Evolutionary conservation across 2,888 invertebrate genomes (phyloP).

Genomic region (Pilophorus perplexus): DNA sequence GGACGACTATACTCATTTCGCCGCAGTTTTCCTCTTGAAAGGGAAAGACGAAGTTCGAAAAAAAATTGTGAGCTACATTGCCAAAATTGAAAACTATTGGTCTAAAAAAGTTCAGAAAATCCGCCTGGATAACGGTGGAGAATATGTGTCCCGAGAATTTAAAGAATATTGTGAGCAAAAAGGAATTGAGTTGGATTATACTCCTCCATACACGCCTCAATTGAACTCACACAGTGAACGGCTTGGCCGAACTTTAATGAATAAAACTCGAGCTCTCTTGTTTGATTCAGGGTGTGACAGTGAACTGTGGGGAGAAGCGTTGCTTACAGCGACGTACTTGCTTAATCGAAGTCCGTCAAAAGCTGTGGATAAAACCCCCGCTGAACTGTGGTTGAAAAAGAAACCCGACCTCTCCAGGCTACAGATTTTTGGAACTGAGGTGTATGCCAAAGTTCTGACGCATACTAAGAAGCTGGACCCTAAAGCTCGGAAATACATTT

Average conservation of each 20-base stretch:
- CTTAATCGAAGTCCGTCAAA: conserved; percentile 49
- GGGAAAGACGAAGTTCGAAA: conserved; percentile 6
- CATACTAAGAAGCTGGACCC: conserved; percentile 49
- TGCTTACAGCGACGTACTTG: conserved; percentile 48
- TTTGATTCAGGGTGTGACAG: conserved; percentile 48
- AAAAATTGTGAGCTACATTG: too few relatives aligned
- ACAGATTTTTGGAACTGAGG: conserved; percentile 50
- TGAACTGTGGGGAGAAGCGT: conserved; percentile 51
- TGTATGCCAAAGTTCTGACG: conserved; percentile 48
- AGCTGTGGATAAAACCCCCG: conserved; percentile 48
- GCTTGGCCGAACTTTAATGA: conserved; percentile 46
- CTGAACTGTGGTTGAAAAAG: conserved; percentile 49
- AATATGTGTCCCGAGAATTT: too few relatives aligned
- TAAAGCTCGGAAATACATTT: conserved; percentile 48
- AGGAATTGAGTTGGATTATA: too few relatives aligned
- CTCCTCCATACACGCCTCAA: conserved; percentile 45
- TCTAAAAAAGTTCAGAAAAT: too few relatives aligned
- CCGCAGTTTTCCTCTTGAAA: not conserved
- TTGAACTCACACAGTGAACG: conserved; percentile 46
- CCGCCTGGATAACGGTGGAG: too few relatives aligned
- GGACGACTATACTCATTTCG: too few relatives aligned
- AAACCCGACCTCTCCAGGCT: conserved; percentile 50
- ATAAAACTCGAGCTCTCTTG: conserved; percentile 48
- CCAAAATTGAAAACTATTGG: too few relatives aligned
- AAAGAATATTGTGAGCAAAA: too few relatives aligned